Evolutionary conservation across 2,888 invertebrate genomes (phyloP).

Genomic region (Trissolcus brochymenae): DNA sequence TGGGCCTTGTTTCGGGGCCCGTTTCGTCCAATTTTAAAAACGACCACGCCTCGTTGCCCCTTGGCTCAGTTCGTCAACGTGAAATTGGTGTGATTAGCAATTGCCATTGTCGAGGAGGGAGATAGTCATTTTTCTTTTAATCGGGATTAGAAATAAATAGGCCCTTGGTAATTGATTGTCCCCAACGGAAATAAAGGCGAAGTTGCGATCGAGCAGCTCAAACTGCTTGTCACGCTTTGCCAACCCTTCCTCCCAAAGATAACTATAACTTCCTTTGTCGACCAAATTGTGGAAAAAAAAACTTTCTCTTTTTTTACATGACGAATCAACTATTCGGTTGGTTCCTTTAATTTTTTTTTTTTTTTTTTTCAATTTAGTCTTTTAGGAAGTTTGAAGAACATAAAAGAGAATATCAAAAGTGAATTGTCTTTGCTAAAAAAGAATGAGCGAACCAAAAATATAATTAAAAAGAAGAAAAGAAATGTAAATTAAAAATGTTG

Average conservation of each 20-base stretch:
- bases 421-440: not conserved
- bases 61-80: slow-evolving; percentile 64
- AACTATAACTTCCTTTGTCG: slow-evolving; percentile 40
- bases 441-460: not conserved
- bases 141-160: slow-evolving; percentile 76
- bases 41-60: slow-evolving; percentile 41
- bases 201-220: slow-evolving; percentile 71
- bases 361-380: not conserved
- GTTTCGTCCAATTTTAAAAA: slow-evolving; percentile 42
- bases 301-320: slow-evolving; percentile 25
- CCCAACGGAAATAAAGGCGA: slow-evolving; percentile 72
- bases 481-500: no score
- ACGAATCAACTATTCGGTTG: slow-evolving; percentile 2
- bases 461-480: not conserved
- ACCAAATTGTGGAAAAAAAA: slow-evolving; percentile 29
- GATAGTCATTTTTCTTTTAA: slow-evolving; percentile 73
- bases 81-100: slow-evolving; percentile 66
- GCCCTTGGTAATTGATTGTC: slow-evolving; percentile 69
- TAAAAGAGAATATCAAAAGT: not conserved
- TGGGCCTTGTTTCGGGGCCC: slow-evolving; percentile 21
- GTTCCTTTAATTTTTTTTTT: not conserved
- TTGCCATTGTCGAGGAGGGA: no score
- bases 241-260: slow-evolving; percentile 58
- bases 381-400: not conserved
- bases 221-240: slow-evolving; percentile 70